Percentiles rank a stretch among this genome's conserved stretches.
phyloP scores from a whole-genome alignment of 2,888 invertebrate species.

The Lamellibrachia satsuma region DNA sequence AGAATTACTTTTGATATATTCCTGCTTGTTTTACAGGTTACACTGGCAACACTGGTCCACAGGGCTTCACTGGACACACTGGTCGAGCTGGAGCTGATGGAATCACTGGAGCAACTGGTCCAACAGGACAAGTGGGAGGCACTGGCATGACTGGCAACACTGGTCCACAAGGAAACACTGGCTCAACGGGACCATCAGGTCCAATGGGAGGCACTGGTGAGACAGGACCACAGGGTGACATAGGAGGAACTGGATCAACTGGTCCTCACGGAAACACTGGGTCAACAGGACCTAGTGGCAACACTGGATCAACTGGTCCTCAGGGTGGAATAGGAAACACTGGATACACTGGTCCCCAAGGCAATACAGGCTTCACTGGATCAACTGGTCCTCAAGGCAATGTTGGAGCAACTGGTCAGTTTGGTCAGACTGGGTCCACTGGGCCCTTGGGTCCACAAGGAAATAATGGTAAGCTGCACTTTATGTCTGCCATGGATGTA shows the following conservation, averaged over 20 bases:
- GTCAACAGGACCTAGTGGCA: background rate
- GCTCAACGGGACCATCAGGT: background rate
- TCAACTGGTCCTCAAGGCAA: constrained; percentile 24
- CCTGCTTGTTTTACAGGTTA: background rate
- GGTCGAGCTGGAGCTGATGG: background rate
- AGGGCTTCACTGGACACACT: no score
- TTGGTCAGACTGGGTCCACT: constrained; percentile 20
- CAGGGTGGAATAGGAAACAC: constrained; percentile 32
- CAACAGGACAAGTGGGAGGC: background rate
- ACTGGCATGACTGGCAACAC: constrained; percentile 20
- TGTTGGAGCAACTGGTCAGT: background rate
- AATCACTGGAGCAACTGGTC: background rate
- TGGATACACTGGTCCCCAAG: constrained; percentile 30
- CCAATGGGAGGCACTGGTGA: background rate
- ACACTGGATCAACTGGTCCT: constrained; percentile 4
- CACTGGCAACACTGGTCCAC: background rate
- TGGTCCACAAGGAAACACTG: background rate
- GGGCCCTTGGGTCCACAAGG: constrained; percentile 22
- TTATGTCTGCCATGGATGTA: background rate
- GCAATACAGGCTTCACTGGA: constrained; percentile 27
- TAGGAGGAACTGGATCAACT: background rate
- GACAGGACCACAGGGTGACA: background rate
- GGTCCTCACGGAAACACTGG: background rate
- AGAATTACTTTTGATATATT: background rate
- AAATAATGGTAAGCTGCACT: constrained; percentile 5